phyloP scores from a whole-genome alignment of 64 coral and sea anemone genomes.

The Astreopora myriophthalma region DNA sequence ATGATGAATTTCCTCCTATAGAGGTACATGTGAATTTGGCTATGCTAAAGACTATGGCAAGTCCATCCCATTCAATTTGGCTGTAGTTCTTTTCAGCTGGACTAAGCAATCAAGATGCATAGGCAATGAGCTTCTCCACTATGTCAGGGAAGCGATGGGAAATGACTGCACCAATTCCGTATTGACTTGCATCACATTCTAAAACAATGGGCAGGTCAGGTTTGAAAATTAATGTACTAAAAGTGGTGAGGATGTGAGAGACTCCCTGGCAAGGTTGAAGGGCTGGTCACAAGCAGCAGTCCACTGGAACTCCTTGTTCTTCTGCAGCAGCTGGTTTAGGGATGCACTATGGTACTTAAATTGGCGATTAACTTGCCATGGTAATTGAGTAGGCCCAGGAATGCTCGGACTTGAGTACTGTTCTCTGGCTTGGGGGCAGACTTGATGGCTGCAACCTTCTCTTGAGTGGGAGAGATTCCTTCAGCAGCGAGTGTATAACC shows the following conservation, averaged over 20 bases:
- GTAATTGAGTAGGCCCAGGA: slow-evolving; percentile 32
- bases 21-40: slow-evolving; percentile 66
- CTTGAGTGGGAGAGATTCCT: background rate
- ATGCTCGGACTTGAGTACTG: background rate
- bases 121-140: slow-evolving; percentile 39
- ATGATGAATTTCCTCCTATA: slow-evolving; percentile 27
- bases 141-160: slow-evolving; percentile 10
- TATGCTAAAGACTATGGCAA: slow-evolving; percentile 47
- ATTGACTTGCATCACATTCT: background rate
- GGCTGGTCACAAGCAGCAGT: background rate
- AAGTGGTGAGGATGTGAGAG: background rate
- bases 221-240: slow-evolving; percentile 12
- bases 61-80: slow-evolving; percentile 65
- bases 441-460: background rate
- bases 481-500: background rate
- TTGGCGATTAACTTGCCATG: slow-evolving; percentile 22
- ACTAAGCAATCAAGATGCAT: slow-evolving; percentile 43
- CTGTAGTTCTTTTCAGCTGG: slow-evolving; percentile 35
- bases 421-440: background rate
- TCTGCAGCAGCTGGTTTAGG: background rate
- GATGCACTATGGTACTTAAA: background rate
- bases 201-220: slow-evolving; percentile 19
- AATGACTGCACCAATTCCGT: slow-evolving; percentile 8
- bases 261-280: background rate
- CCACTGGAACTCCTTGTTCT: background rate